Evolutionary conservation across 1,140 invertebrate species (phyloP).

Genomic region (Caenorhabditis inopinata): DNA sequence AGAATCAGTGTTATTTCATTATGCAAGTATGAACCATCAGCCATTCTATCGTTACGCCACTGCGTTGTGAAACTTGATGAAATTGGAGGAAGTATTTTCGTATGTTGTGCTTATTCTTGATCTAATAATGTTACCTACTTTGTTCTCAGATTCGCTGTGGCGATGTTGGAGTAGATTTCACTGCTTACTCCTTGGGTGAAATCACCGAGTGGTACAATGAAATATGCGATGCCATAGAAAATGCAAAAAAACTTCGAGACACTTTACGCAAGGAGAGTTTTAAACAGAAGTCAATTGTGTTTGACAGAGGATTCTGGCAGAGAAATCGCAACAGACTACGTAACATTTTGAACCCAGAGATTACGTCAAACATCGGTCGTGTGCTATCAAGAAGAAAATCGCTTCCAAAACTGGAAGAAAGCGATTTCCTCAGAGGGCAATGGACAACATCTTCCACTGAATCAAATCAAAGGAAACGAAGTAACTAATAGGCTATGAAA

Average conservation of each 20-base stretch:
- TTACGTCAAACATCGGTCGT: neutral
- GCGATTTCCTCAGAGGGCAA: neutral
- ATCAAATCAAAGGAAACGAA: neutral
- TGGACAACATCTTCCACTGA: neutral
- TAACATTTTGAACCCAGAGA: neutral
- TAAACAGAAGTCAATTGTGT: neutral
- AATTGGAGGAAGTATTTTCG: neutral
- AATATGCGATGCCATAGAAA: constrained; percentile 26
- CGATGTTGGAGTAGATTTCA: neutral
- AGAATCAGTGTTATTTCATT: neutral
- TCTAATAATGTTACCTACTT: too few relatives aligned
- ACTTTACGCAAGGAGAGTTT: constrained; percentile 40
- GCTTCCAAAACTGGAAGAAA: neutral
- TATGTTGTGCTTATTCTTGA: neutral
- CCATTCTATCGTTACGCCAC: constrained; percentile 4
- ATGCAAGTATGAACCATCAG: neutral
- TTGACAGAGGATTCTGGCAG: constrained; percentile 24
- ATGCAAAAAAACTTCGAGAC: constrained; percentile 29
- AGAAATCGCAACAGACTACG: neutral
- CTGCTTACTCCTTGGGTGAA: neutral
- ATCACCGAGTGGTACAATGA: constrained; percentile 1
- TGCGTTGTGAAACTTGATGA: neutral
- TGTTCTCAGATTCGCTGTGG: constrained; percentile 10
- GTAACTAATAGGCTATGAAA: too few relatives aligned
- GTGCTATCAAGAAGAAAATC: neutral